Evolutionary conservation across 2,888 invertebrate genomes (phyloP), one percentile per base, ranked within the genome.

Genomic region (Heliconius hortense): DNA sequence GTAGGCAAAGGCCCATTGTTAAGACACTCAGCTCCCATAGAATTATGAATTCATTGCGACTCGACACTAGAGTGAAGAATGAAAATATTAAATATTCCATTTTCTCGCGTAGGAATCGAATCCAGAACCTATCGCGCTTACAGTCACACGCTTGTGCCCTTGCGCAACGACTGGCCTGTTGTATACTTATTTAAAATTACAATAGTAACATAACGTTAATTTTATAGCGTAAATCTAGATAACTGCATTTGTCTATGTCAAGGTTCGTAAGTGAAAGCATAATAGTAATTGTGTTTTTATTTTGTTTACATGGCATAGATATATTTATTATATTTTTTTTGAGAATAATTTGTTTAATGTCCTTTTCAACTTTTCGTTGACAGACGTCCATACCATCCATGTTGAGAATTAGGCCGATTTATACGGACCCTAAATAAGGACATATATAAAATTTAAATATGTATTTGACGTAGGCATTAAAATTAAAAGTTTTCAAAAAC

Each of bases 231-330:
- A 64, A 31, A 39, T 64, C 64, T 64, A 64, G 35, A 31, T 64
- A 39, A 64, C 24, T 48, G 48, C 18, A 64, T 4, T 64, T 64
- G 64, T 64, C 64, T 64, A 64, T 64, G 64, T 64, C 64, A 64
- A 64, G 64, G 64, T 35, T 39, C n/a, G 64, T 35, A n/a, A 64
- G 24, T 64, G 64, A 64, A 64, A 64, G 64, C 35, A 64, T 39
- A 39, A 64, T 35, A 64, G 4, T 64, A n/a, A 64, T 64, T 11
- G n/a, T 39, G 18, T 62, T 62, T 62, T 28, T 28, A 62, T 64
- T 64, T 64, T 64, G 4, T n/a, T n/a, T 64, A 64, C n/a, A n/a
- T 64, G n/a, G 18, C n/a, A 63, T 5, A n/a, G 0, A 10, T n/a
- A 56, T n/a, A n/a, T 56, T 56, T n/a, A n/a, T 1, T 56, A 56